These are phyloP conservation scores for Heliconius nattereri DNA, from an alignment of 1,140 invertebrate genomes.

Conservation along the genomic window DNA sequence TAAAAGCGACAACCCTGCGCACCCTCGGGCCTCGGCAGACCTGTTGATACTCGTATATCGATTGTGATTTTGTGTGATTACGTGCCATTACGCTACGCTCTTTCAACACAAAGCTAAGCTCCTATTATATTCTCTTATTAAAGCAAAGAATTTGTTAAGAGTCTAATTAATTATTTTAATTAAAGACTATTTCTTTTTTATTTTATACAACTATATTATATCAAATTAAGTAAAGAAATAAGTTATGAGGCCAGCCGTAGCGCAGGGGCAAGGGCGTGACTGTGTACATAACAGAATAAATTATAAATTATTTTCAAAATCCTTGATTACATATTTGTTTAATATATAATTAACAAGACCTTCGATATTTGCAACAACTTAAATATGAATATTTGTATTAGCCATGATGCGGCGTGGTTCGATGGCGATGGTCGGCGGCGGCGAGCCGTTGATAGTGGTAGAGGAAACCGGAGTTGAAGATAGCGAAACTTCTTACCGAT, in stretches of 20 bases:
- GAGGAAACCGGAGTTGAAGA: constrained; percentile 88
- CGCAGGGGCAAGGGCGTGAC: too few species aligned
- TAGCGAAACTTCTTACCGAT: constrained; percentile 80
- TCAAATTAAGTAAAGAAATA: too few species aligned
- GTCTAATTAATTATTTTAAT: too few species aligned
- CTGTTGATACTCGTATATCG: constrained; percentile 34
- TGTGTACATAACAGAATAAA: too few species aligned
- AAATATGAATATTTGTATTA: constrained; percentile 32
- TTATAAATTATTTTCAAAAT: not conserved
- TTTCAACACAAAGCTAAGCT: constrained; percentile 2
- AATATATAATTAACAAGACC: too few species aligned
- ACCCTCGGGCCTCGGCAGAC: constrained; percentile 24
- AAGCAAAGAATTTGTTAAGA: too few species aligned
- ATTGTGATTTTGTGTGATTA: constrained; percentile 35
- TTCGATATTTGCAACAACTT: not conserved
- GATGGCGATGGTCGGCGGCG: constrained; percentile 68
- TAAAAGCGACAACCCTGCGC: constrained; percentile 2
- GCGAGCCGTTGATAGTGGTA: constrained; percentile 90
- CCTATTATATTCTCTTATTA: not conserved
- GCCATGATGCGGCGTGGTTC: constrained; percentile 77
- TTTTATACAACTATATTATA: too few species aligned
- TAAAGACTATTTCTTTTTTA: too few species aligned
- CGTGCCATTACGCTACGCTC: constrained; percentile 15
- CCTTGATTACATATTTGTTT: too few species aligned
- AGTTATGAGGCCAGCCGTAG: too few species aligned